phyloP scores from a whole-genome alignment of 2,797 vertebrate genomes.

The Morus bassanus region DNA sequence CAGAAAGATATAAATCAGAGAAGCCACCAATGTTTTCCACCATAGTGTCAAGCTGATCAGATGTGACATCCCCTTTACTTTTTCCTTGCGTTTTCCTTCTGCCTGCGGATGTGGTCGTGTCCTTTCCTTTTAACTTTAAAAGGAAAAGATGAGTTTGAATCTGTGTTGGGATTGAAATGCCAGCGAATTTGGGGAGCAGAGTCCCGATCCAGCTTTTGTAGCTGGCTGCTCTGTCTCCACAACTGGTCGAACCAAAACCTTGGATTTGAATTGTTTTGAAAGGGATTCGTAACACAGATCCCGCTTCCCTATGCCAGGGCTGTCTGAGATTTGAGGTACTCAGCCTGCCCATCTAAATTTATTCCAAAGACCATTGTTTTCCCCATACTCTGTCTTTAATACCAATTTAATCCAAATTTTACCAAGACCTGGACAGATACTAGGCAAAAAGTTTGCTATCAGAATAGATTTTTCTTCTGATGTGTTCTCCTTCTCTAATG shows the following conservation, averaged over 20 bases:
- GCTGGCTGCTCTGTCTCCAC: not conserved
- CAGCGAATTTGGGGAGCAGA: not conserved
- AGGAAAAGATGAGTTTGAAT: not conserved
- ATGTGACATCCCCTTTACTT: conserved; percentile 15
- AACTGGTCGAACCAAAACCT: not conserved
- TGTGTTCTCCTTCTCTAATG: not conserved
- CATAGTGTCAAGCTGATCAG: not conserved
- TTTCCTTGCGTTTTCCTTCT: not conserved
- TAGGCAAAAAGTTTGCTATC: not conserved
- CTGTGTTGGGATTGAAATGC: not conserved
- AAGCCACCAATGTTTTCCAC: not conserved
- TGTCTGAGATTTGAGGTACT: not conserved
- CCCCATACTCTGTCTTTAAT: not conserved
- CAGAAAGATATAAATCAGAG: not conserved
- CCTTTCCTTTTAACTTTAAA: not conserved
- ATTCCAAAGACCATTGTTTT: not conserved
- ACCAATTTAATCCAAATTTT: not conserved
- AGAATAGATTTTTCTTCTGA: not conserved
- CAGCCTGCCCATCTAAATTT: not conserved
- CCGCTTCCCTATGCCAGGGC: not conserved
- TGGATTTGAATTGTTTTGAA: not conserved
- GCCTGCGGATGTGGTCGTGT: not conserved
- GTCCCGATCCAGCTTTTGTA: not conserved
- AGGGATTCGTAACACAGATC: not conserved
- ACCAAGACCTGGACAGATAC: not conserved